phyloP scores from a whole-genome alignment of 2,797 vertebrate species.

The Catharus ustulatus region DNA sequence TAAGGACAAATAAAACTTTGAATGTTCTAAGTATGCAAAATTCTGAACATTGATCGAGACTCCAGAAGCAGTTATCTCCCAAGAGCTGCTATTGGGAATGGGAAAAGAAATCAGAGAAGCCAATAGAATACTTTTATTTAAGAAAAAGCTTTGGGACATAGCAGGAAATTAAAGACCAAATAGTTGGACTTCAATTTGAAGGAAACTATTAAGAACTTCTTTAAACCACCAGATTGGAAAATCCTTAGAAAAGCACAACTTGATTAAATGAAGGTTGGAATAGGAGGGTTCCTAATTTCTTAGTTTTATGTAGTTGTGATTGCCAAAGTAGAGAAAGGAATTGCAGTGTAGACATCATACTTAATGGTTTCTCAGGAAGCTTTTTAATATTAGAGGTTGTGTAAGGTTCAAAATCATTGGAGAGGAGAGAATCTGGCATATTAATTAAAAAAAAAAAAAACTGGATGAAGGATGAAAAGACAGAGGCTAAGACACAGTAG shows the following conservation, averaged over 20 bases:
- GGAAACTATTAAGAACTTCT: slow-evolving; percentile 7
- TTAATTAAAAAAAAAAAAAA: slow-evolving; percentile 32
- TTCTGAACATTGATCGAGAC: neutral
- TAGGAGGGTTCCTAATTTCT: slow-evolving; percentile 16
- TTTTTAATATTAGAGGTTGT: slow-evolving; percentile 36
- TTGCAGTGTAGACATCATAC: neutral
- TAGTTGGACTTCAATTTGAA: slow-evolving; percentile 11
- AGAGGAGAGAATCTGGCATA: slow-evolving; percentile 21
- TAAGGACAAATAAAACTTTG: neutral
- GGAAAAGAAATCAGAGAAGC: slow-evolving; percentile 1
- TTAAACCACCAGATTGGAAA: slow-evolving; percentile 31
- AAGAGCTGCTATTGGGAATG: neutral
- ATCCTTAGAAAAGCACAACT: slow-evolving; percentile 53
- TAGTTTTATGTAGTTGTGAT: neutral
- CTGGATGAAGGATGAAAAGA: slow-evolving; percentile 45
- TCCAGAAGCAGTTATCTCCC: neutral
- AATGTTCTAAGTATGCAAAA: neutral
- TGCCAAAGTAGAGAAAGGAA: neutral
- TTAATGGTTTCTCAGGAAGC: slow-evolving; percentile 3
- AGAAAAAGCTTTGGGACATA: neutral
- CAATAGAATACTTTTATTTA: neutral
- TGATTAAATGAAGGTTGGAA: slow-evolving; percentile 32
- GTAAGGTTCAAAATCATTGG: slow-evolving; percentile 42
- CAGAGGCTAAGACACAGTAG: neutral
- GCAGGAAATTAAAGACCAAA: slow-evolving; percentile 33